Conservation (phyloP, 2,888 invertebrate genomes). For the Drosophila birchii region DNA sequence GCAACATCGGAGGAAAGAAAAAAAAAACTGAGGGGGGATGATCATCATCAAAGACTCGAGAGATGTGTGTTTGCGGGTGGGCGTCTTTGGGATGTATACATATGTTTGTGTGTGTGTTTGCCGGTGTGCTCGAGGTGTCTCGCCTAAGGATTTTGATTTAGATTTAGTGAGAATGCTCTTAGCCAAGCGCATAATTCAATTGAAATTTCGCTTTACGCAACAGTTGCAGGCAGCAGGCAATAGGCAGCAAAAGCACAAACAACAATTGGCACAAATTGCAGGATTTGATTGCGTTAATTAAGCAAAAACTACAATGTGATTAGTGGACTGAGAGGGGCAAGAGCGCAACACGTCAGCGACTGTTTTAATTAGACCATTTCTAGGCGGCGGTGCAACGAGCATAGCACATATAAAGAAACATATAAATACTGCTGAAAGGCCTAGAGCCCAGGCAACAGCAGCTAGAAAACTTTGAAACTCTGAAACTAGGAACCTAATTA, state of each 20-base stretch:
- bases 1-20: slow-evolving; percentile 13
- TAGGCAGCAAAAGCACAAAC: slow-evolving; percentile 14
- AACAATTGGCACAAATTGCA: slow-evolving; percentile 70
- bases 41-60: slow-evolving; percentile 36
- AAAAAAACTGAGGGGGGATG: slow-evolving; percentile 6
- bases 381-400: slow-evolving; percentile 42
- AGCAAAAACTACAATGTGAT: slow-evolving; percentile 56
- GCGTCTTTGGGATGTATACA: slow-evolving; percentile 14
- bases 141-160: slow-evolving; percentile 36
- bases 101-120: slow-evolving; percentile 21
- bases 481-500: background rate
- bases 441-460: slow-evolving; percentile 3
- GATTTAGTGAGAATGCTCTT: slow-evolving; percentile 76
- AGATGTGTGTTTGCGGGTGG: slow-evolving; percentile 26
- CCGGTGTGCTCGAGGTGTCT: slow-evolving; percentile 24
- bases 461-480: background rate
- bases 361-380: slow-evolving; percentile 76
- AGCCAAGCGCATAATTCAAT: slow-evolving; percentile 81
- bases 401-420: slow-evolving; percentile 15
- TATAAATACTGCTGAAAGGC: background rate
- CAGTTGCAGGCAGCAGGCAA: slow-evolving; percentile 28
- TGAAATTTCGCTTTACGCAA: slow-evolving; percentile 66
- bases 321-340: slow-evolving; percentile 17
- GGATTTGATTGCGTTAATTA: slow-evolving; percentile 80
- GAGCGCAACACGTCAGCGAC: slow-evolving; percentile 51